Conservation (phyloP, 2,113 vertebrate genomes). For the Ellobius talpinus region DNA sequence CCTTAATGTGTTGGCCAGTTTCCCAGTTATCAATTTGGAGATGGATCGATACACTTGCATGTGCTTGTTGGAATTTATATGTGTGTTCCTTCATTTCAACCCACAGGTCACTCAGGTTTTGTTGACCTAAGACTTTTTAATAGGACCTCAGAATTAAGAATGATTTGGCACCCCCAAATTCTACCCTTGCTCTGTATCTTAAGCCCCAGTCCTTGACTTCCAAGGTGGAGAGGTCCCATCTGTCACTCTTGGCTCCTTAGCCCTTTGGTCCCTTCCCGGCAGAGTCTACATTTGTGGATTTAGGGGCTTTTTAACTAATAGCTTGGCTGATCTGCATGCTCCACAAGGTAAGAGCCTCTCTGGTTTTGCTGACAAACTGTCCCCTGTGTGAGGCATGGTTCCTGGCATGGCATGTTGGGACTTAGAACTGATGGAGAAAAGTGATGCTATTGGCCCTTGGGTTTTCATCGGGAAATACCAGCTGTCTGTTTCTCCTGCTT, state of each 20-base stretch:
- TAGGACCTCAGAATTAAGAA: neutral
- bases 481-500: neutral
- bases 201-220: neutral
- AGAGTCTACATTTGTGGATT: neutral
- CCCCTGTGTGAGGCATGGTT: neutral
- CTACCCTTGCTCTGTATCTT: neutral
- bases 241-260: neutral
- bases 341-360: neutral
- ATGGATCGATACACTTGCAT: conserved; percentile 63
- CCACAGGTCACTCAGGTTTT: conserved; percentile 24
- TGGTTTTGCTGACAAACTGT: neutral
- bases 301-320: neutral
- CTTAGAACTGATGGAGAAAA: neutral
- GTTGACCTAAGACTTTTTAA: conserved; percentile 26
- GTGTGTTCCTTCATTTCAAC: conserved; percentile 34
- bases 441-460: neutral
- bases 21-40: conserved; percentile 77
- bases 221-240: neutral
- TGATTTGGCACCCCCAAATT: conserved; percentile 60
- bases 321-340: neutral
- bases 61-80: neutral
- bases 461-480: neutral
- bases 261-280: neutral
- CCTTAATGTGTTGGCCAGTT: conserved; percentile 60
- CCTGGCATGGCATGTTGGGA: neutral